phyloP scores from a whole-genome alignment of 37 sponge, comb jelly and placozoan species.

The Ephydatia muelleri region DNA sequence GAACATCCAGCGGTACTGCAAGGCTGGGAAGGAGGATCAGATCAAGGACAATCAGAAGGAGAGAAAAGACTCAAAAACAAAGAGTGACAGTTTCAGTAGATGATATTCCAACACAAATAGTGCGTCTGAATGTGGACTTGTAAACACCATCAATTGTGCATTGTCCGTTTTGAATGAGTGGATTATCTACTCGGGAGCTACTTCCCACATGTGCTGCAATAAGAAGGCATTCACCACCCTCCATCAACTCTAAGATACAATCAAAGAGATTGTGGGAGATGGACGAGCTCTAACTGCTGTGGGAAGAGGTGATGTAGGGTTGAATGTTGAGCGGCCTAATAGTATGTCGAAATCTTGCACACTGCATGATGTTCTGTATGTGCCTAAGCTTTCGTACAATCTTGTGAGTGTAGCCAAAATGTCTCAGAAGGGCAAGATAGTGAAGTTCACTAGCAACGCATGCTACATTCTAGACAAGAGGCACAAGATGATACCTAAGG shows the following conservation, averaged over 20 bases:
- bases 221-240: slow-evolving; percentile 14
- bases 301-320: slow-evolving; percentile 20
- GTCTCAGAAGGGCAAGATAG: slow-evolving; percentile 32
- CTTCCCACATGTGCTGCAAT: slow-evolving; percentile 42
- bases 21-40: slow-evolving; percentile 10
- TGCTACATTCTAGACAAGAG: slow-evolving; percentile 32
- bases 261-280: slow-evolving; percentile 43
- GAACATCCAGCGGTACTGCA: slow-evolving; percentile 27
- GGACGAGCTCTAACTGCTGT: slow-evolving; percentile 33
- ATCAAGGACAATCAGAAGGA: too few relatives aligned
- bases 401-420: slow-evolving; percentile 58
- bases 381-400: slow-evolving; percentile 51
- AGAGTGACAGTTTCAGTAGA: background rate
- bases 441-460: slow-evolving; percentile 23
- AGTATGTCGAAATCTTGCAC: slow-evolving; percentile 40
- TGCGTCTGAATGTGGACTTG: background rate
- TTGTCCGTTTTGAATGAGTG: slow-evolving; percentile 21
- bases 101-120: slow-evolving; percentile 27
- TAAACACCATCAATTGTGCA: background rate
- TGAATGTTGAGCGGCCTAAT: slow-evolving; percentile 16
- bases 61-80: background rate
- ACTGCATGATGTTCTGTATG: slow-evolving; percentile 45
- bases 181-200: slow-evolving; percentile 40
- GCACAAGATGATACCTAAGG: slow-evolving; percentile 34
- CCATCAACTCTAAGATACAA: slow-evolving; percentile 10